These are phyloP conservation scores for Battus philenor DNA, from an alignment of 1,140 invertebrate genomes.

Conservation along the genomic window DNA sequence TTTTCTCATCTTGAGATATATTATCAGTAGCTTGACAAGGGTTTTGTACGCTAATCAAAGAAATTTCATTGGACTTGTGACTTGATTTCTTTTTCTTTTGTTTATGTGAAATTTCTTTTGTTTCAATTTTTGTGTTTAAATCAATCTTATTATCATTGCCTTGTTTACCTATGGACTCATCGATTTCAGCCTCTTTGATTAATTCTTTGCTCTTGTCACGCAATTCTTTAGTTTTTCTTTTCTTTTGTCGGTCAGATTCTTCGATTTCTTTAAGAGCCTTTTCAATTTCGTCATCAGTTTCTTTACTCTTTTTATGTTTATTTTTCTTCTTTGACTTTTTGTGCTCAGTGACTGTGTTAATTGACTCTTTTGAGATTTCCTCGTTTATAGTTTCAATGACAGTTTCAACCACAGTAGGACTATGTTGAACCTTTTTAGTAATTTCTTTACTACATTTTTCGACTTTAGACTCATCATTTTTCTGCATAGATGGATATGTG, in stretches of 20 bases:
- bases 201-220: constrained; percentile 33
- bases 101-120: constrained; percentile 17
- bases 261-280: constrained; percentile 76
- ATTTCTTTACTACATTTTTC: constrained; percentile 27
- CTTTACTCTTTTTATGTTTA: constrained; percentile 63
- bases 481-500: constrained; percentile 4
- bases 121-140: constrained; percentile 5
- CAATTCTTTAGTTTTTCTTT: constrained; percentile 43
- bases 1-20: too few relatives aligned
- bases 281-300: constrained; percentile 73
- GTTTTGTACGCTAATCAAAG: too few relatives aligned
- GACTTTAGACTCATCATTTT: constrained; percentile 14
- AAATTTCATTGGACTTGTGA: too few relatives aligned
- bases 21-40: too few relatives aligned
- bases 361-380: constrained; percentile 1
- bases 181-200: constrained; percentile 16
- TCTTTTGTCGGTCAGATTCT: constrained; percentile 49
- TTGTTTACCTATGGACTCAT: constrained; percentile 15
- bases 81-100: constrained; percentile 14
- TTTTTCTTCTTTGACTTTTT: constrained; percentile 67
- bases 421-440: constrained; percentile 38
- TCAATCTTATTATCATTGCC: constrained; percentile 6
- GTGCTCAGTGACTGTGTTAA: constrained; percentile 26
- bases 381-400: constrained; percentile 21
- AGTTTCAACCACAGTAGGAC: constrained; percentile 38